These are phyloP conservation scores for Macquaria ambigua DNA, from an alignment of 2,113 vertebrate species.

Conservation along the genomic window DNA sequence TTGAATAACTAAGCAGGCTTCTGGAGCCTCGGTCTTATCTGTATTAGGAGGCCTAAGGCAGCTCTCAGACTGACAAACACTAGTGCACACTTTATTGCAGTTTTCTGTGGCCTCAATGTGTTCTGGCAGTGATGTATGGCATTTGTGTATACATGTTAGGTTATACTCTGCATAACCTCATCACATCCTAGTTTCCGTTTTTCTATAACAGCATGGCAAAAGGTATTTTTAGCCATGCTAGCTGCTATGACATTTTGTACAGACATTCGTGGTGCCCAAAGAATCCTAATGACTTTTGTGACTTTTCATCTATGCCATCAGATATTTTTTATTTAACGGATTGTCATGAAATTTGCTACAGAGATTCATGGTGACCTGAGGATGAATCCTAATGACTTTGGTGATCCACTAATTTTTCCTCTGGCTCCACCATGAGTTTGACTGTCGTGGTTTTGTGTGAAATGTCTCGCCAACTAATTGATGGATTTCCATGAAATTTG, in stretches of 20 bases:
- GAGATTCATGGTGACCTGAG: no score
- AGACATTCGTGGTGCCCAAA: not conserved
- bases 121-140: not conserved
- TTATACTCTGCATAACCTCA: not conserved
- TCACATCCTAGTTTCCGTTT: not conserved
- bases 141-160: not conserved
- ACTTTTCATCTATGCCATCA: not conserved
- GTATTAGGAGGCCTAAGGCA: slow-evolving; percentile 14
- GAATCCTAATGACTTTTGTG: not conserved
- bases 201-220: not conserved
- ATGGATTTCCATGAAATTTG: not conserved
- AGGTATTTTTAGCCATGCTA: not conserved
- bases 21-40: not conserved
- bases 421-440: no score
- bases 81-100: slow-evolving; percentile 12
- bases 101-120: not conserved
- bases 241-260: not conserved
- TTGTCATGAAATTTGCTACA: no score
- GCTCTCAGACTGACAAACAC: slow-evolving; percentile 7
- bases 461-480: not conserved
- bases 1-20: slow-evolving; percentile 29
- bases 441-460: no score
- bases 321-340: not conserved
- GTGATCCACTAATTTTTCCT: no score
- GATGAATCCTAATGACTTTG: no score